A percentile compares a stretch with the other conserved stretches of the same genome.
Conservation (phyloP, 2,113 vertebrate species). For the Canis aureus region DNA sequence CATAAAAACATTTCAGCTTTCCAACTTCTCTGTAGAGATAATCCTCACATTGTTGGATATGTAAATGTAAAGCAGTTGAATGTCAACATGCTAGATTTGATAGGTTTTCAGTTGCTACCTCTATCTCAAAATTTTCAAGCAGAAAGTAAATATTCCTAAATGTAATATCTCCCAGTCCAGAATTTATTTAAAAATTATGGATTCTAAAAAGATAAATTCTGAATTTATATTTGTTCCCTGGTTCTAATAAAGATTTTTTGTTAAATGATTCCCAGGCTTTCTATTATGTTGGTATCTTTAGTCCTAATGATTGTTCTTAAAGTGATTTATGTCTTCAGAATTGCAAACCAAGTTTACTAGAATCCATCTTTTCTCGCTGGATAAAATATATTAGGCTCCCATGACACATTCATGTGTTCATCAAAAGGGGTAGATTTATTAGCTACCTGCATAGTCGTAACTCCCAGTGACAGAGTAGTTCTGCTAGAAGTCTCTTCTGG, state of each 20-base stretch:
- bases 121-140: slow-evolving; percentile 60
- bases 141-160: slow-evolving; percentile 60
- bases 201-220: slow-evolving; percentile 5
- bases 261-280: slow-evolving; percentile 55
- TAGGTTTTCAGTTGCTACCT: slow-evolving; percentile 58
- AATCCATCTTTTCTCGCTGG: slow-evolving; percentile 62
- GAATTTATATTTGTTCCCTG: slow-evolving; percentile 23
- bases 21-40: slow-evolving; percentile 52
- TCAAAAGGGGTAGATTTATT: slow-evolving; percentile 73
- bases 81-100: slow-evolving; percentile 56
- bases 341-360: slow-evolving; percentile 69
- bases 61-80: slow-evolving; percentile 57
- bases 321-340: slow-evolving; percentile 72
- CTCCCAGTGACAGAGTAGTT: slow-evolving; percentile 62
- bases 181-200: slow-evolving; percentile 56
- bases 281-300: slow-evolving; percentile 42
- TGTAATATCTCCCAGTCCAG: background rate
- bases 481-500: slow-evolving; percentile 56
- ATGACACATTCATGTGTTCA: slow-evolving; percentile 71
- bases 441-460: slow-evolving; percentile 49
- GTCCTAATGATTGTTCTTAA: slow-evolving; percentile 65
- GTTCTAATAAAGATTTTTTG: slow-evolving; percentile 44
- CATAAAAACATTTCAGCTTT: slow-evolving; percentile 51
- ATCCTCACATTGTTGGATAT: slow-evolving; percentile 41
- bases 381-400: slow-evolving; percentile 73